Evolutionary conservation across 2,888 invertebrate genomes (phyloP).

Genomic region (Diplolepis rosae): DNA sequence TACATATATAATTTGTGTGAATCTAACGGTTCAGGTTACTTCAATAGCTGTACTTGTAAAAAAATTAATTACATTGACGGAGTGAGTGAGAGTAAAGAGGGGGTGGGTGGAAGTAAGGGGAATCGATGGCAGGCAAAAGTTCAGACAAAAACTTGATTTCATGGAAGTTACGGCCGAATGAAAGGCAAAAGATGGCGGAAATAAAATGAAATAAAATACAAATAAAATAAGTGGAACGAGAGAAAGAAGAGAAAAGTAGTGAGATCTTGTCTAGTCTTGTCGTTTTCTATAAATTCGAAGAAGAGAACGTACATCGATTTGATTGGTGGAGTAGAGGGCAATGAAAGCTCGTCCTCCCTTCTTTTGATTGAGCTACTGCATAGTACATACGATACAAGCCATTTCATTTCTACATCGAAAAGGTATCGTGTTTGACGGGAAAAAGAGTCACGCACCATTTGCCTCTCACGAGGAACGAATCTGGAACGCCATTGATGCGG

Average conservation of each 20-base stretch:
- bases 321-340: background rate
- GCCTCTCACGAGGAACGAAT: slow-evolving; percentile 17
- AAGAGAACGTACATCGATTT: background rate
- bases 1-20: background rate
- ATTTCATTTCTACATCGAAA: slow-evolving; percentile 15
- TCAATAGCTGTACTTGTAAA: slow-evolving; percentile 1
- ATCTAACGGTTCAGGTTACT: slow-evolving; percentile 1
- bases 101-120: background rate
- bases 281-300: background rate
- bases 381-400: background rate
- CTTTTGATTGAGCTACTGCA: background rate
- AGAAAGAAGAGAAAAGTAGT: background rate
- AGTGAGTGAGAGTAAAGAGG: background rate
- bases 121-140: slow-evolving; percentile 15
- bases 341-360: background rate
- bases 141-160: slow-evolving; percentile 24
- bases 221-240: background rate
- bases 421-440: slow-evolving; percentile 14
- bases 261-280: slow-evolving; percentile 3
- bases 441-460: slow-evolving; percentile 31
- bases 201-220: background rate
- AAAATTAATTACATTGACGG: slow-evolving; percentile 21
- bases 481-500: slow-evolving; percentile 26
- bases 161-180: slow-evolving; percentile 24
- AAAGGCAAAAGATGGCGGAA: slow-evolving; percentile 7